Evolutionary conservation across 2,888 invertebrate species (phyloP).

Genomic region (Amitus sp.): DNA sequence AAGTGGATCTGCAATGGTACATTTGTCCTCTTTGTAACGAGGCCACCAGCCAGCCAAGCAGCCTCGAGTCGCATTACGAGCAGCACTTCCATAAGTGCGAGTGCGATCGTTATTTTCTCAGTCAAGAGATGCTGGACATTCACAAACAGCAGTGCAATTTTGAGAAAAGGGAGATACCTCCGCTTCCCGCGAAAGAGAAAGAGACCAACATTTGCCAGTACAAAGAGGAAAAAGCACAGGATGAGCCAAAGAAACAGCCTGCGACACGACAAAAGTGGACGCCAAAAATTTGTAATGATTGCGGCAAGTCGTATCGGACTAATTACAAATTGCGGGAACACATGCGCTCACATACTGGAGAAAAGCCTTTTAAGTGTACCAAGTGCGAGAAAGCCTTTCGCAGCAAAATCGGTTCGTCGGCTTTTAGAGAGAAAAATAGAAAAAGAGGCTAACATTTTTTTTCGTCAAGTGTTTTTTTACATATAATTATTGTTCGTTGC

Average conservation of each 20-base stretch:
- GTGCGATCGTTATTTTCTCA: slow-evolving; percentile 67
- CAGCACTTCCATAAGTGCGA: slow-evolving; percentile 60
- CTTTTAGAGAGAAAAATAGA: too few relatives aligned
- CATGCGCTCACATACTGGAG: slow-evolving; percentile 72
- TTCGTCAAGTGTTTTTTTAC: too few relatives aligned
- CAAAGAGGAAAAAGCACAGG: slow-evolving; percentile 29
- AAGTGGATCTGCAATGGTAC: slow-evolving; percentile 58
- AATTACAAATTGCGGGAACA: slow-evolving; percentile 72
- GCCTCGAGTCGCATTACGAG: slow-evolving; percentile 55
- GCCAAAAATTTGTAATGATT: slow-evolving; percentile 69
- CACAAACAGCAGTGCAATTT: slow-evolving; percentile 55
- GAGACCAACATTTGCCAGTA: too few relatives aligned
- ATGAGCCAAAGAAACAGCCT: slow-evolving; percentile 52
- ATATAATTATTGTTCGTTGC: too few relatives aligned
- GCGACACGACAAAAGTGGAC: slow-evolving; percentile 60
- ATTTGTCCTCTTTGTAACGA: slow-evolving; percentile 63
- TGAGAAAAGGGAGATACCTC: slow-evolving; percentile 38
- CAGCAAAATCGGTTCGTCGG: slow-evolving; percentile 66
- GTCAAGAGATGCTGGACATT: slow-evolving; percentile 62
- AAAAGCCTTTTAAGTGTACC: slow-evolving; percentile 70
- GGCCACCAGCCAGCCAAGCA: slow-evolving; percentile 54
- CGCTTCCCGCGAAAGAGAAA: slow-evolving; percentile 27
- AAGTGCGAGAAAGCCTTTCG: slow-evolving; percentile 71
- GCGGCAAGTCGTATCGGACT: slow-evolving; percentile 70
- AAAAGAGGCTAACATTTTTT: too few relatives aligned